These are phyloP conservation scores for Montipora sp. DNA, from an alignment of 64 coral and sea anemone species.

Conservation along the genomic window DNA sequence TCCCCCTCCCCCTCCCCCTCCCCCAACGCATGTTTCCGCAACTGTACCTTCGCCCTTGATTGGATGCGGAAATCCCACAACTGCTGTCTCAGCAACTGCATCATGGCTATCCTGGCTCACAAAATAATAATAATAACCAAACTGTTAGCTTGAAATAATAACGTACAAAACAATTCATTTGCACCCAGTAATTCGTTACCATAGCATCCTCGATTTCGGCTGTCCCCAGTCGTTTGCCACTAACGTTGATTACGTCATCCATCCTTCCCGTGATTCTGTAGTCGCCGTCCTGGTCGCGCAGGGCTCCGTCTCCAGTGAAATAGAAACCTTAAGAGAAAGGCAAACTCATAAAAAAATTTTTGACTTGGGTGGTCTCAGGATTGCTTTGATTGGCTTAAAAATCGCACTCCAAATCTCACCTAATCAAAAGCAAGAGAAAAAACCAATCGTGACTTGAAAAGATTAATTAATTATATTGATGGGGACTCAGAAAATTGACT, in stretches of 20 bases:
- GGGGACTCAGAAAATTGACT: too few relatives aligned
- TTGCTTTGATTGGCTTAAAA: not conserved
- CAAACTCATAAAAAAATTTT: not conserved
- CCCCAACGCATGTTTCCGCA: not conserved
- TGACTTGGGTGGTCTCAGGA: not conserved
- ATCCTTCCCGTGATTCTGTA: constrained; percentile 99
- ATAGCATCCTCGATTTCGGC: constrained; percentile 98
- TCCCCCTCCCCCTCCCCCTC: too few relatives aligned
- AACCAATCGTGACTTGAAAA: too few relatives aligned
- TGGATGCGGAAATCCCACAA: constrained; percentile 96
- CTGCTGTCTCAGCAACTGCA: constrained; percentile 95
- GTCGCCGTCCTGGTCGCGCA: constrained; percentile 93
- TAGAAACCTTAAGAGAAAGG: constrained; percentile 64
- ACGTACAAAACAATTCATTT: too few relatives aligned
- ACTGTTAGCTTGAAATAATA: too few relatives aligned
- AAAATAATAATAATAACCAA: not conserved
- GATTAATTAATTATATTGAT: too few relatives aligned
- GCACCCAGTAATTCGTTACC: constrained; percentile 32
- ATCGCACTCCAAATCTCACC: not conserved
- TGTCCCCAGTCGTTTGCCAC: constrained; percentile 95
- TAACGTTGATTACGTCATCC: constrained; percentile 99
- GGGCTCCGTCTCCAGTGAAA: constrained; percentile 95
- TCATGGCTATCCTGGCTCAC: constrained; percentile 82
- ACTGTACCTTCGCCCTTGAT: constrained; percentile 93
- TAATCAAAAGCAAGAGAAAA: too few relatives aligned